Evolutionary conservation across 2,888 invertebrate genomes (phyloP).

Genomic region (Spodoptera picta): DNA sequence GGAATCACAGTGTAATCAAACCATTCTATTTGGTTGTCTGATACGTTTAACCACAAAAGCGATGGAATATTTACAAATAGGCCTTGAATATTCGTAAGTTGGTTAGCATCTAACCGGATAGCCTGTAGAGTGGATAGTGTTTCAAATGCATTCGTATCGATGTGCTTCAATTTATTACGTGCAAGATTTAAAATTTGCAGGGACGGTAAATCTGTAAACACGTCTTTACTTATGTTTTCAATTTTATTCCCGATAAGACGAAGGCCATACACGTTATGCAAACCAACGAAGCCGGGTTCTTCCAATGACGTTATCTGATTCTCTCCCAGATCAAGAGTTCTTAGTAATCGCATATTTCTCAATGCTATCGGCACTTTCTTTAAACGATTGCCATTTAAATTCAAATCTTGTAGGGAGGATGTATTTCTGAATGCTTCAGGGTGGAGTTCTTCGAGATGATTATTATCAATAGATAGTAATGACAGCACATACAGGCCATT

Average conservation of each 20-base stretch:
- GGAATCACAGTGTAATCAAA: conserved; percentile 97
- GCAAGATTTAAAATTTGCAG: conserved; percentile 96
- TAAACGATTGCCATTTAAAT: conserved; percentile 95
- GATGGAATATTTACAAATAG: conserved; percentile 95
- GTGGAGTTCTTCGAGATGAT: conserved; percentile 94
- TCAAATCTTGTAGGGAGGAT: conserved; percentile 96
- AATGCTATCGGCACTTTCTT: conserved; percentile 94
- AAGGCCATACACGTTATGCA: conserved; percentile 95
- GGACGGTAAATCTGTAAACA: conserved; percentile 93
- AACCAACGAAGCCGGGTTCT: conserved; percentile 94
- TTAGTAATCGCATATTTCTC: conserved; percentile 94
- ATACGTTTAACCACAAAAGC: conserved; percentile 96
- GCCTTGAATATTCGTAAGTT: conserved; percentile 93
- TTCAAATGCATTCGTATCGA: conserved; percentile 95
- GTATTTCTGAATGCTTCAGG: conserved; percentile 97
- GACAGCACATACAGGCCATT: conserved; percentile 96
- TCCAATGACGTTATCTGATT: conserved; percentile 95
- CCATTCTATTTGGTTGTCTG: conserved; percentile 95
- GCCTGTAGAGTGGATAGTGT: conserved; percentile 94
- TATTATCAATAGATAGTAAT: conserved; percentile 95
- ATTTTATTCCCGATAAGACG: conserved; percentile 96
- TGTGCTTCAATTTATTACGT: conserved; percentile 93
- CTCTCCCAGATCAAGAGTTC: conserved; percentile 96
- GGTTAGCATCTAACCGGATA: conserved; percentile 95
- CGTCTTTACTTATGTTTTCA: conserved; percentile 93